Base-by-base conservation (phyloP, 2,888 invertebrate species). In the Parnassius glacialis region DNA sequence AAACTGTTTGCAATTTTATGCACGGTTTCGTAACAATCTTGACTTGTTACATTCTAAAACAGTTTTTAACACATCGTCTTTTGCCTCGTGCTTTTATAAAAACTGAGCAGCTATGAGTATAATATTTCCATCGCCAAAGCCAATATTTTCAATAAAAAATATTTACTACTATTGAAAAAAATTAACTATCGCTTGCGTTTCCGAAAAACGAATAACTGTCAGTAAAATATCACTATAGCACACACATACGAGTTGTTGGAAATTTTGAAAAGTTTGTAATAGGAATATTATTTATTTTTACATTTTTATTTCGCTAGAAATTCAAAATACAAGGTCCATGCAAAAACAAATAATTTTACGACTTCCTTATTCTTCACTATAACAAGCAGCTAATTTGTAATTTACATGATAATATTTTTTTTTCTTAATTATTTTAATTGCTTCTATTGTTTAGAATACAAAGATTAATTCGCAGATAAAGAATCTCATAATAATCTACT, bases 171-270 rank as follows among this genome's bases (percentile, higher is more conserved):
- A 16, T 1, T 16, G 1, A 16, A 16, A 16, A n/a, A 57, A 56
- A 61, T 52, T 47, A 57, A 20, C 61, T 56, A 47, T 47, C n/a
- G 0, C 13, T 16, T 3, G 7, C n/a, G n/a, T 61, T 61, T 34
- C 41, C 13, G 16, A 16, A 1, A 16, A 47, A 47, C n/a, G 47
- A 47, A 47, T 47, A 47, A 47, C 13, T 11, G 47, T 47, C 3
- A n/a, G 10, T 47, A 47, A 47, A 11, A 47, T 7, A 1, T 45
- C 16, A 0, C 57, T 9, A 20, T 42, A 3, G 25, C 25, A 16
- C 59, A 59, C 45, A 41, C 1, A 41, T 0, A 16, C 16, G 9
- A 13, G 13, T 13, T 48, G 48, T 3, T 5, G 25, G 5, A 25
- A 25, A 25, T 25, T 25, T 25, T 25, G 16, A 25, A 25, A 25